Evolutionary conservation across 1,140 invertebrate genomes (phyloP), one percentile per base, ranked within the genome.

Genomic region (Apocrypta bakeri): DNA sequence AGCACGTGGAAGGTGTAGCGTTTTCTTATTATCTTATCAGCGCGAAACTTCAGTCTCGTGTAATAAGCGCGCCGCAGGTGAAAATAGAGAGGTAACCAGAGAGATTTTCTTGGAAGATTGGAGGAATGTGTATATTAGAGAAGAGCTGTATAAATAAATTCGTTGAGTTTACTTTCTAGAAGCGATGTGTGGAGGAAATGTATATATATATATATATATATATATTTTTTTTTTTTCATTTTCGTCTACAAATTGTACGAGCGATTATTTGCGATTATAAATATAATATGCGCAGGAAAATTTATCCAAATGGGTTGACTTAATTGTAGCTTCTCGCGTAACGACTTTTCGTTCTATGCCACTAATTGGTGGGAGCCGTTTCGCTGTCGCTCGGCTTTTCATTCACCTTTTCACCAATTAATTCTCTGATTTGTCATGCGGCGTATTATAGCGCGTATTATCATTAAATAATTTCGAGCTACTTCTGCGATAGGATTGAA

Each of bases 51-150:
- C 14, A 9, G 40, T 14, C 42, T 14, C 40, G 11, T 14, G 8
- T 9, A 2, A 42, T 42, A 42, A 14, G 12, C 17, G 14, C 17
- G 48, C 12, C 33, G 31, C 76, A 25, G 17, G 78, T 48, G 68
- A 79, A 79, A 72, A 87, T 86, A 83, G 87, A 87, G 88, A 87
- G 73, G 82, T 64, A 81, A 71, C 84, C 63, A 24, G 25, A 14
- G 40, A 31, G n/a, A 8, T 25, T 79, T 69, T 42, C 25, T 25
- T 25, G 66, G 33, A 63, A 56, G 48, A n/a, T 48, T 48, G 6
- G 48, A 17, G 48, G 17, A 6, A 56, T 2, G 42, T 2, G 42
- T 17, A 48, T 48, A 17, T 48, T 3, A 17, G 21, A 48, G 42
- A 12, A 17, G 42, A 48, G 17, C 42, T 56, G 42, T 56, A 56